Percentiles rank a stretch among this genome's conserved stretches.
phyloP scores from a whole-genome alignment of 2,797 vertebrate genomes.

The Margarornis squamiger region DNA sequence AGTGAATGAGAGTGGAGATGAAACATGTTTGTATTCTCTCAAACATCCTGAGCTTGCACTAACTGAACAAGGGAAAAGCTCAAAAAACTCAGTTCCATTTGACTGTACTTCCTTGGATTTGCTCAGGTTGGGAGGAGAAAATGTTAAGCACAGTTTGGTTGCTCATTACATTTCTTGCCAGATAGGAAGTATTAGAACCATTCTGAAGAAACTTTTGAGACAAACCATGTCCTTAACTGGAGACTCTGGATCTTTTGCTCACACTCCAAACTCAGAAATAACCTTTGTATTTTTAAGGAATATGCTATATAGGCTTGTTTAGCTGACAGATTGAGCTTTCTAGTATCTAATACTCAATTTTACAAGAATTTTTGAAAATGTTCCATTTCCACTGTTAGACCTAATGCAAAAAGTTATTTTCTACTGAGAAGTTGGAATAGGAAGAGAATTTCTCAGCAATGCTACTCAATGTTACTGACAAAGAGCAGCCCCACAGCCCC shows the following conservation, averaged over 20 bases:
- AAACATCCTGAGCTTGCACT: not conserved
- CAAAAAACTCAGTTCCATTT: not conserved
- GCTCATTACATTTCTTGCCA: not conserved
- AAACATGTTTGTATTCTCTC: not conserved
- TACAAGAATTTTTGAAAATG: not conserved
- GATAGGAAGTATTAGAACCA: not conserved
- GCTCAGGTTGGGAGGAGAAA: not conserved
- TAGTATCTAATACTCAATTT: not conserved
- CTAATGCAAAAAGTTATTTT: not conserved
- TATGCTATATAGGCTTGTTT: not conserved
- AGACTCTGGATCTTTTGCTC: not conserved
- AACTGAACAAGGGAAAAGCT: not conserved
- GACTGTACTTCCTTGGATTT: not conserved
- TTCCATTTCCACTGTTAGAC: not conserved
- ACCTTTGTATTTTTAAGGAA: not conserved
- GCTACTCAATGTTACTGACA: not conserved
- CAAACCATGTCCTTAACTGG: not conserved
- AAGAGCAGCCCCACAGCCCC: accelerated
- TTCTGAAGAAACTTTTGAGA: not conserved
- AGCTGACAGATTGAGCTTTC: not conserved
- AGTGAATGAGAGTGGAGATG: not conserved
- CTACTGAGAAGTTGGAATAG: not conserved
- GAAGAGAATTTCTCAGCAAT: not conserved
- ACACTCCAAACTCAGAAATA: not conserved
- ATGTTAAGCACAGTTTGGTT: not conserved